Evolutionary conservation across 2,888 invertebrate species (phyloP).

Genomic region (Parnassius glacialis): DNA sequence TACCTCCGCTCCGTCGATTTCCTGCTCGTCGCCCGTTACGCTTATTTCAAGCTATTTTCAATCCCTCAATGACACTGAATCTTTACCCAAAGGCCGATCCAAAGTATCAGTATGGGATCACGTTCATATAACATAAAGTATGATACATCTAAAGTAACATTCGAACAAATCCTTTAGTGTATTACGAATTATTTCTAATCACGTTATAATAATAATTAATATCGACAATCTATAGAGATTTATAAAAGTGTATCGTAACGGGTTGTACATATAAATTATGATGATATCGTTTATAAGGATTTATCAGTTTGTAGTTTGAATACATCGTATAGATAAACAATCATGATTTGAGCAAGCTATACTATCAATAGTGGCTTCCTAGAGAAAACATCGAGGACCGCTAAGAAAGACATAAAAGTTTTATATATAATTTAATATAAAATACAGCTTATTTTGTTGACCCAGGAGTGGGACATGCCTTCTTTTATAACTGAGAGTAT

Average conservation of each 20-base stretch:
- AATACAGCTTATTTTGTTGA: no score
- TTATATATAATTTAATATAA: no score
- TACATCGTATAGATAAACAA: slow-evolving; percentile 6
- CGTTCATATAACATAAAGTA: slow-evolving; percentile 24
- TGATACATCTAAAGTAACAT: slow-evolving; percentile 7
- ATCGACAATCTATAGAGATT: not conserved
- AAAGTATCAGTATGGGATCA: slow-evolving; percentile 35
- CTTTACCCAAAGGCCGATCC: slow-evolving; percentile 65
- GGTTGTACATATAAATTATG: slow-evolving; percentile 6
- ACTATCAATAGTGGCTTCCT: slow-evolving; percentile 5
- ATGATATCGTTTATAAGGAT: not conserved
- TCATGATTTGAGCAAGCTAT: slow-evolving; percentile 1
- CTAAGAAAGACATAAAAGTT: no score
- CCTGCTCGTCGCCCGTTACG: slow-evolving; percentile 38
- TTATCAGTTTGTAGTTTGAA: slow-evolving; percentile 7
- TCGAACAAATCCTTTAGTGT: slow-evolving; percentile 1
- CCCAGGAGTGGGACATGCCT: no score
- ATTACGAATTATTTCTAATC: not conserved
- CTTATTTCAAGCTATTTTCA: slow-evolving; percentile 72
- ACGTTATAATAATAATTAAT: not conserved
- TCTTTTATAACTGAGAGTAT: no score
- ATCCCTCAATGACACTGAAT: slow-evolving; percentile 71
- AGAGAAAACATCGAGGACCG: not conserved
- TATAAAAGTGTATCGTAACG: not conserved
- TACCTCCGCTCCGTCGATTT: slow-evolving; percentile 29